Percentiles rank a stretch among this genome's conserved stretches.
Conservation (phyloP, 2,888 invertebrate genomes). For the Malachius bipustulatus region DNA sequence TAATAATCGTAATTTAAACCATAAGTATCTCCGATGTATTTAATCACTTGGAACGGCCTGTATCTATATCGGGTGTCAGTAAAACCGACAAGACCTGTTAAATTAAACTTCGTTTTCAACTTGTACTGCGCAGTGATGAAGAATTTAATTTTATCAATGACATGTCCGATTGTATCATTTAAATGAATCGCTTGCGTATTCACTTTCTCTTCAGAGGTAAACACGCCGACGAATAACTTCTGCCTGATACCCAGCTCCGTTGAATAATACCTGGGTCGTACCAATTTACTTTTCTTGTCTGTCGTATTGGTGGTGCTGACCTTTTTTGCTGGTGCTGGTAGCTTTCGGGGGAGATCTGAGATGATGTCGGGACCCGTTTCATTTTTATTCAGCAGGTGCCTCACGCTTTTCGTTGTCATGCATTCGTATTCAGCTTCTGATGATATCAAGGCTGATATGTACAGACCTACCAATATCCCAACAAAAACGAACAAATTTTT, state of each 20-base stretch:
- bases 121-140: constrained; percentile 38
- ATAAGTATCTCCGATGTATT: constrained; percentile 82
- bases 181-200: constrained; percentile 65
- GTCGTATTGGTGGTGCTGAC: constrained; percentile 9
- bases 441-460: background rate
- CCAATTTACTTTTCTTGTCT: constrained; percentile 40
- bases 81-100: constrained; percentile 63
- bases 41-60: constrained; percentile 76
- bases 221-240: constrained; percentile 75
- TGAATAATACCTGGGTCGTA: constrained; percentile 85
- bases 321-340: background rate
- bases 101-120: constrained; percentile 31
- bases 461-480: constrained; percentile 1
- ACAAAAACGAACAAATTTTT: background rate
- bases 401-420: background rate
- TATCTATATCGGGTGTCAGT: constrained; percentile 65
- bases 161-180: constrained; percentile 77
- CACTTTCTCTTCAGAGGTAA: constrained; percentile 63
- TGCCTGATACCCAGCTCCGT: constrained; percentile 90
- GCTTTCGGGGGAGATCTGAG: too few species aligned
- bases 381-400: background rate
- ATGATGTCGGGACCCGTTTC: background rate
- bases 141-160: constrained; percentile 65
- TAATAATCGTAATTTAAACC: constrained; percentile 88
- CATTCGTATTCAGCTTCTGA: constrained; percentile 1